These are phyloP conservation scores for Machimus atricapillus DNA, from an alignment of 2,888 invertebrate species.

Conservation along the genomic window DNA sequence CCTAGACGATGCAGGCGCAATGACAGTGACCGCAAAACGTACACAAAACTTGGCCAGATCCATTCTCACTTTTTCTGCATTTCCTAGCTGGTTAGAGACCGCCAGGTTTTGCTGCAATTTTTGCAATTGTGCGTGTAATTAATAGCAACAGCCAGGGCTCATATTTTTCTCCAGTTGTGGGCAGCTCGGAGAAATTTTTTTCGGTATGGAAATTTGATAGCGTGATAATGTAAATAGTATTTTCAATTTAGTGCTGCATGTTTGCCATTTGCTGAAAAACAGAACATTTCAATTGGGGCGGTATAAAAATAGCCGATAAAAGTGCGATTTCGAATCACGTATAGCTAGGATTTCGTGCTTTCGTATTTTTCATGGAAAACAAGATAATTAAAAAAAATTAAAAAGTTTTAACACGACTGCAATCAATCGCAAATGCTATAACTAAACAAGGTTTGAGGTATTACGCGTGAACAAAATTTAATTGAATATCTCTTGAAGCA, in stretches of 20 bases:
- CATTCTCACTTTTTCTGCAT: conserved; percentile 12
- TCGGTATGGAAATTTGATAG: conserved; percentile 1
- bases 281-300: background rate
- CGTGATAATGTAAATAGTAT: background rate
- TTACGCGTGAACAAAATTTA: background rate
- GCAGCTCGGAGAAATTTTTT: background rate
- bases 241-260: background rate
- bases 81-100: background rate
- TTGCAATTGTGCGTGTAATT: conserved; percentile 1
- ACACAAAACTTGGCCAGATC: background rate
- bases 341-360: background rate
- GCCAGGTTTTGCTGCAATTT: background rate
- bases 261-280: background rate
- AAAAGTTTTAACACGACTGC: background rate
- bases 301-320: background rate
- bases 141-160: background rate
- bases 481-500: background rate
- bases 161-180: background rate
- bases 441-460: background rate
- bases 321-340: background rate
- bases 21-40: conserved; percentile 21
- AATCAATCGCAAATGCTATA: background rate
- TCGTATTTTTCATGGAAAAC: background rate
- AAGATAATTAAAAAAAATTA: background rate
- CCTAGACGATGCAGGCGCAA: background rate